Percentiles rank a stretch among this genome's conserved stretches.
Evolutionary conservation across 2,888 invertebrate species (phyloP).

Genomic region (Hirtodrosophila cameraria): DNA sequence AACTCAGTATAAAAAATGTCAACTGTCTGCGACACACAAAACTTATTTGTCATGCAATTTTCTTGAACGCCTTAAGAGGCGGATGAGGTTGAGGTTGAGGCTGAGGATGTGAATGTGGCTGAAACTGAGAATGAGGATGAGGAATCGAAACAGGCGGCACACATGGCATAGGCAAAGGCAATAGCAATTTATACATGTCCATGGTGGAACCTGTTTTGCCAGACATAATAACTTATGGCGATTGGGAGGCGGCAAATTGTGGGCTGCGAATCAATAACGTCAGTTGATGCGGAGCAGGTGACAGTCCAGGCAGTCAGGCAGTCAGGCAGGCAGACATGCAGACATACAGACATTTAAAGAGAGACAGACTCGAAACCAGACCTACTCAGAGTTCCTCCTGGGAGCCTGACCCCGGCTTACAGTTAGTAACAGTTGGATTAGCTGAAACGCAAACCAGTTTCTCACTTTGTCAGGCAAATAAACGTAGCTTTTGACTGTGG

Average conservation of each 20-base stretch:
- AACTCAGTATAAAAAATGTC: conserved; percentile 76
- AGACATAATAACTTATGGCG: conserved; percentile 76
- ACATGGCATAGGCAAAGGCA: conserved; percentile 54
- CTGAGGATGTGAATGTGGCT: background rate
- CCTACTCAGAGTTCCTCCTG: conserved; percentile 14
- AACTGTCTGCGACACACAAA: conserved; percentile 77
- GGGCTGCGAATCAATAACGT: conserved; percentile 73
- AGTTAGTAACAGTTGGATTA: conserved; percentile 65
- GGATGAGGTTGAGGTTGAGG: conserved; percentile 23
- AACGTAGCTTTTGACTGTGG: conserved; percentile 19
- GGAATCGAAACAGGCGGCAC: conserved; percentile 33
- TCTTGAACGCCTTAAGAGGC: conserved; percentile 70
- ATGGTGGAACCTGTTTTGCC: conserved; percentile 63
- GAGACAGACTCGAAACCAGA: background rate
- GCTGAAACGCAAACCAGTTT: conserved; percentile 50
- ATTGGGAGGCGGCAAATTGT: conserved; percentile 73
- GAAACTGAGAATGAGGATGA: conserved; percentile 20
- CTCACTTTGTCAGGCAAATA: conserved; percentile 41
- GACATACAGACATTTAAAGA: too few relatives aligned
- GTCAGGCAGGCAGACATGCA: background rate
- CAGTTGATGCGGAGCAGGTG: conserved; percentile 69
- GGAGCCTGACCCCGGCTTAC: conserved; percentile 52
- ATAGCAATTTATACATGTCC: conserved; percentile 70
- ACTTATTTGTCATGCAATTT: conserved; percentile 78
- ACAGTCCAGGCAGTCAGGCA: conserved; percentile 41